phyloP scores from a whole-genome alignment of 1,140 invertebrate species.

The Homarus americanus region DNA sequence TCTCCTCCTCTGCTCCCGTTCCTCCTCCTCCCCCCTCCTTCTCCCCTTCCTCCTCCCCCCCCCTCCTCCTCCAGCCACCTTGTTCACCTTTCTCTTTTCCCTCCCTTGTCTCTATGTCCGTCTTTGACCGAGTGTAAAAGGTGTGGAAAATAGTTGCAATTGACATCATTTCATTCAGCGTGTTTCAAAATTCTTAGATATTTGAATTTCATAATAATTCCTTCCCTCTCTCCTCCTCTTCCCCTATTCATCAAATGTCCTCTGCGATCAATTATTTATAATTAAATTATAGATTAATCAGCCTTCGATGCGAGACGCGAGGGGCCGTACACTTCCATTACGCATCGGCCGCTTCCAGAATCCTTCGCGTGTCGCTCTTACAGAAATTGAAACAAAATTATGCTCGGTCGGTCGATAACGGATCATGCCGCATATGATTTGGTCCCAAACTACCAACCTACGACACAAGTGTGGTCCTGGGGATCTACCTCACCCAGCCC shows the following conservation, averaged over 20 bases:
- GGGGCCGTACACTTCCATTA: constrained; percentile 47
- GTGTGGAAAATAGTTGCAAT: constrained; percentile 17
- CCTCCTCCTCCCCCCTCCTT: neutral
- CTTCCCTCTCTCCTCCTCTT: constrained; percentile 56
- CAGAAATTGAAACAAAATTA: constrained; percentile 45
- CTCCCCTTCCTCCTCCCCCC: neutral
- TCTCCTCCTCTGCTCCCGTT: constrained; percentile 27
- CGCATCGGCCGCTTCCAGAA: constrained; percentile 57
- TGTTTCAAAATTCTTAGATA: constrained; percentile 45
- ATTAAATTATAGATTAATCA: constrained; percentile 74
- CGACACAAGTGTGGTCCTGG: neutral
- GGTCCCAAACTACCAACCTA: neutral
- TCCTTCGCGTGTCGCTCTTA: constrained; percentile 26
- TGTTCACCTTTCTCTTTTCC: neutral
- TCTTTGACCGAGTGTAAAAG: constrained; percentile 38
- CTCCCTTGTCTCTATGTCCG: neutral
- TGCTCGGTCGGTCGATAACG: constrained; percentile 41
- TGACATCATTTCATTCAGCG: constrained; percentile 43
- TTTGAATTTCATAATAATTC: constrained; percentile 65
- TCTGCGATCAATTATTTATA: constrained; percentile 72
- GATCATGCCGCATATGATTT: constrained; percentile 14
- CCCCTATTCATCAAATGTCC: constrained; percentile 67
- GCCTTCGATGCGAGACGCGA: constrained; percentile 63
- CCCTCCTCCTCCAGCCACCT: too few relatives aligned
- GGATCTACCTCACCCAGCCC: too few relatives aligned